Base-by-base conservation (phyloP, 2,888 invertebrate genomes). In the Pristionchus mayeri region DNA sequence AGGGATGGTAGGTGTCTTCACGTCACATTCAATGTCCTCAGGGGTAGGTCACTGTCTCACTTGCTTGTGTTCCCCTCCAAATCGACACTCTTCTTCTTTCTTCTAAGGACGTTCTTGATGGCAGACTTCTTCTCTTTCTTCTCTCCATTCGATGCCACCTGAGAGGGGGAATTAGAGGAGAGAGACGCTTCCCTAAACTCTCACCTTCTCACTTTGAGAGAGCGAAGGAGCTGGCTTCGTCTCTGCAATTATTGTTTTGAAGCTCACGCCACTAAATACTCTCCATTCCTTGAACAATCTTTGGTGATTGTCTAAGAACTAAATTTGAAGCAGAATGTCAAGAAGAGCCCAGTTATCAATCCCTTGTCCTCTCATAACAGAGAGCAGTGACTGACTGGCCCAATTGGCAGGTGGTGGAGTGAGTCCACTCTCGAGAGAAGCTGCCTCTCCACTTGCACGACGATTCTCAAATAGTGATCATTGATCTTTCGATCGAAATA, bases 401-500 rank as follows among this genome's bases (percentile, higher is more conserved):
- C 67, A 67, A 67, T 67, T 40, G 37, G 37, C 37, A 37, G 67
- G 67, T 21, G 67, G 67, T 9, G 67, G 67, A 18, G 67, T 67
- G 37, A 67, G 37, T 18, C 67, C 67, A 21, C 37, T n/a, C 67
- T 67, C 67, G 67, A 67, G 67, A 16, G 67, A 67, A 16, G 37
- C 67, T 3, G 37, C 18, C 9, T 67, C 37, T 9, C 67, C 67
- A 1, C 67, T 37, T 9, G 67, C 67, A 67, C 67, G 67, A 67
- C 67, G 67, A 67, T 67, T 67, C 67, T 67, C 11, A 34, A 67
- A 67, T 67, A 13, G 11, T n/a, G n/a, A n/a, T n/a, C n/a, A n/a
- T n/a, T n/a, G n/a, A n/a, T n/a, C n/a, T n/a, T n/a, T n/a, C n/a
- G n/a, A n/a, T n/a, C n/a, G n/a, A n/a, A n/a, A n/a, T n/a, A n/a